Evolutionary conservation across 2,113 vertebrate species (phyloP).

Genomic region (Triplophysa tibetana): DNA sequence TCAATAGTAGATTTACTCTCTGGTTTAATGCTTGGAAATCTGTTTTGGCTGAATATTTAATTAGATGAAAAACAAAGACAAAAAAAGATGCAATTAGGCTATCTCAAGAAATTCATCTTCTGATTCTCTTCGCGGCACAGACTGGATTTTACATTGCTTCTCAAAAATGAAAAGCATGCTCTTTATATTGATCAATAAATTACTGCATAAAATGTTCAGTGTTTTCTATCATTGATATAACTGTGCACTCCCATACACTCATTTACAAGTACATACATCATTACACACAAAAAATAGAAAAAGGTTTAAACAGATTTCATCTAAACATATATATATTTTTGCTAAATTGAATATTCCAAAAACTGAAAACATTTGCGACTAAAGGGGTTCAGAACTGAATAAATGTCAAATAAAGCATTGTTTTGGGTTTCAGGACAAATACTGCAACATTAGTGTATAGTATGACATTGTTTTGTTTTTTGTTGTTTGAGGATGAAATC

Average conservation of each 20-base stretch:
- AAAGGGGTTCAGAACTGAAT: background rate
- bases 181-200: conserved; percentile 62
- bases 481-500: background rate
- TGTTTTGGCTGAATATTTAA: conserved; percentile 49
- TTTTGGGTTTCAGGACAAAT: background rate
- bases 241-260: conserved; percentile 40
- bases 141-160: conserved; percentile 71
- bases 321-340: background rate
- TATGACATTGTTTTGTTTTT: background rate
- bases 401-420: background rate
- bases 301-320: conserved; percentile 29
- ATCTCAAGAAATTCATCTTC: conserved; percentile 60
- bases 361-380: background rate
- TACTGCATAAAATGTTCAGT: conserved; percentile 60
- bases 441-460: background rate
- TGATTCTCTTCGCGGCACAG: conserved; percentile 62
- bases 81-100: conserved; percentile 58
- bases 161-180: conserved; percentile 68
- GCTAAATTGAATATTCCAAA: background rate
- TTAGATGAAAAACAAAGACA: conserved; percentile 70
- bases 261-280: conserved; percentile 32
- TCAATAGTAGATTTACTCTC: background rate
- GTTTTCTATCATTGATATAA: conserved; percentile 48
- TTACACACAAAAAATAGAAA: conserved; percentile 27
- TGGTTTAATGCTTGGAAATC: conserved; percentile 34